A percentile compares a stretch with the other conserved stretches of the same genome.
Conservation (phyloP, 2,797 vertebrate genomes). For the Potorous gilbertii region DNA sequence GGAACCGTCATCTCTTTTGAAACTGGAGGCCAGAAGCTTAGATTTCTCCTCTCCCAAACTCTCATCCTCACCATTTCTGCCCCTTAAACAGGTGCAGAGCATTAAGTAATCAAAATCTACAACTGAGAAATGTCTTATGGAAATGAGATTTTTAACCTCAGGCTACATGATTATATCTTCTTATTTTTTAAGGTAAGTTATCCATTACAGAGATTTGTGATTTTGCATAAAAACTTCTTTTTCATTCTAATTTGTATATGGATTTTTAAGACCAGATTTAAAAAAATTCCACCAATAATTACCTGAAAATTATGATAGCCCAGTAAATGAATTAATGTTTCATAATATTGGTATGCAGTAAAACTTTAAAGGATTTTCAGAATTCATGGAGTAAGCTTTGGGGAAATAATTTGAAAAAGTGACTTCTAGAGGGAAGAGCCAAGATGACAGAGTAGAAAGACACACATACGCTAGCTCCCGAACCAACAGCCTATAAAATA, state of each 20-base stretch:
- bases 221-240: neutral
- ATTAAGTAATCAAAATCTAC: neutral
- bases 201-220: neutral
- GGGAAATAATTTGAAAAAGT: neutral
- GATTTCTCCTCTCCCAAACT: neutral
- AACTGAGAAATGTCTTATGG: neutral
- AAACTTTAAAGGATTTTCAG: neutral
- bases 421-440: no score
- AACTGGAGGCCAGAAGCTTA: neutral
- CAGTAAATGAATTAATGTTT: neutral
- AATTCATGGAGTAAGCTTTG: neutral
- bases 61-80: neutral
- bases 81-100: neutral
- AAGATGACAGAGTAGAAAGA: no score
- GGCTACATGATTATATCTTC: neutral
- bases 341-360: neutral
- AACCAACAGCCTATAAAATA: no score
- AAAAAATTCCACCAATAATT: neutral
- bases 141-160: neutral
- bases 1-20: neutral
- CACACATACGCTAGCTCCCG: no score
- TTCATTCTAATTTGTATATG: neutral
- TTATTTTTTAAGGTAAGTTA: neutral
- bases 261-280: neutral
- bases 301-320: neutral